A percentile compares a stretch with the other conserved stretches of the same genome.
These are phyloP conservation scores for Diprion similis DNA, from an alignment of 1,140 invertebrate genomes.

Conservation along the genomic window DNA sequence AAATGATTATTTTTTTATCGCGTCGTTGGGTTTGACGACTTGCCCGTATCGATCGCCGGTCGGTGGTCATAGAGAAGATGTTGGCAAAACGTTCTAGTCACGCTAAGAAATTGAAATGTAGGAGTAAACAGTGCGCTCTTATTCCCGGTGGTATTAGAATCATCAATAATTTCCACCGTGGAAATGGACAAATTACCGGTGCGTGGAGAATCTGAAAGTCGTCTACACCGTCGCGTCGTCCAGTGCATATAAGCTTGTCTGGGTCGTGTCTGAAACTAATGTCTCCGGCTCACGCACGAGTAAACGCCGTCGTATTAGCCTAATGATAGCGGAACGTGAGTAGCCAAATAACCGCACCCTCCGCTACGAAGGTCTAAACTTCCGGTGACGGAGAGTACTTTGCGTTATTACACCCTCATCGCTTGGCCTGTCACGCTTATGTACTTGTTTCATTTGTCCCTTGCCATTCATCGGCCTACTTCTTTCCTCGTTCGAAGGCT, in stretches of 20 bases:
- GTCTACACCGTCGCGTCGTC: neutral
- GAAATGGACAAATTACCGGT: neutral
- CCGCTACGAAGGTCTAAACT: neutral
- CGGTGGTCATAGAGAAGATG: no score
- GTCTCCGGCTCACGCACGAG: conserved; percentile 3
- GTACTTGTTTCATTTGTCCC: neutral
- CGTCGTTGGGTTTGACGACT: no score
- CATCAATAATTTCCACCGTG: neutral
- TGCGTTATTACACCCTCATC: neutral
- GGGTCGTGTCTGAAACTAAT: neutral
- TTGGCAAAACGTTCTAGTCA: neutral
- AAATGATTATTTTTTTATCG: no score
- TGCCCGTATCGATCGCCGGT: no score
- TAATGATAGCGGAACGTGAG: neutral
- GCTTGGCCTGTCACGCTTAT: neutral
- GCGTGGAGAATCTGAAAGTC: neutral
- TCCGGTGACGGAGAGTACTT: conserved; percentile 1
- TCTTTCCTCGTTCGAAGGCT: neutral
- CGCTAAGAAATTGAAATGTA: neutral
- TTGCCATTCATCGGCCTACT: neutral
- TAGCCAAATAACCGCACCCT: neutral
- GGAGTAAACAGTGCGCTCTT: neutral
- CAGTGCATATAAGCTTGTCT: neutral
- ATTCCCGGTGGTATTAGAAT: neutral
- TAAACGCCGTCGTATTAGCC: neutral